These are phyloP conservation scores for Cephalotes varians DNA, from an alignment of 2,888 invertebrate genomes.

Conservation along the genomic window DNA sequence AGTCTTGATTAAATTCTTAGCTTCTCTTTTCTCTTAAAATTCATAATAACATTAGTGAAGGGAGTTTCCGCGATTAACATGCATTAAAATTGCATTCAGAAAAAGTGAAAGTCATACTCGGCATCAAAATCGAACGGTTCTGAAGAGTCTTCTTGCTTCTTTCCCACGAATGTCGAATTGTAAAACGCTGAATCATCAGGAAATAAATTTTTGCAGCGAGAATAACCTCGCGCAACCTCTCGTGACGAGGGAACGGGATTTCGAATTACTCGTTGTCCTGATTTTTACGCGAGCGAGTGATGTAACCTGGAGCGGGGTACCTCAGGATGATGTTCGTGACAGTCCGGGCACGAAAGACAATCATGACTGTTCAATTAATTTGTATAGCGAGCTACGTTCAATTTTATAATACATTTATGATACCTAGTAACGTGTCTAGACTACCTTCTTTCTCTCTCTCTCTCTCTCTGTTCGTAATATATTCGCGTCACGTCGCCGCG, in stretches of 20 bases:
- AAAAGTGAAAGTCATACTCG: not conserved
- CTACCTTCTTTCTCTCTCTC: too few species aligned
- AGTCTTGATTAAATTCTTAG: not conserved
- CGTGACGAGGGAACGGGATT: not conserved
- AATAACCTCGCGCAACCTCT: slow-evolving; percentile 2
- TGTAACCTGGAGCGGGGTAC: not conserved
- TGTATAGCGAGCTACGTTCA: slow-evolving; percentile 16
- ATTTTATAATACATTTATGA: slow-evolving; percentile 35
- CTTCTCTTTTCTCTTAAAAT: not conserved
- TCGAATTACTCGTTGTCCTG: slow-evolving; percentile 18
- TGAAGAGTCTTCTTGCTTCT: not conserved
- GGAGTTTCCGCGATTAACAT: slow-evolving; percentile 14
- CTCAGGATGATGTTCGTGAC: not conserved
- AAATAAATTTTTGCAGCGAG: slow-evolving; percentile 21
- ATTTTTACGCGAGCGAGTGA: slow-evolving; percentile 30
- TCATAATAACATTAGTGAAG: not conserved
- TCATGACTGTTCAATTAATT: slow-evolving; percentile 29
- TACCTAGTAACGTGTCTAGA: not conserved
- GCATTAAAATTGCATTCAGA: slow-evolving; percentile 21
- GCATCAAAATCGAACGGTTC: not conserved
- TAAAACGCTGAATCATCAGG: not conserved
- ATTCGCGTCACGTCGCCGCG: slow-evolving; percentile 39
- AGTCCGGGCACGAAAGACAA: not conserved
- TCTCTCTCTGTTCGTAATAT: slow-evolving; percentile 13
- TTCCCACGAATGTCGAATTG: slow-evolving; percentile 27